Evolutionary conservation across 2,113 vertebrate species (phyloP).

Genomic region (Scomber colias): DNA sequence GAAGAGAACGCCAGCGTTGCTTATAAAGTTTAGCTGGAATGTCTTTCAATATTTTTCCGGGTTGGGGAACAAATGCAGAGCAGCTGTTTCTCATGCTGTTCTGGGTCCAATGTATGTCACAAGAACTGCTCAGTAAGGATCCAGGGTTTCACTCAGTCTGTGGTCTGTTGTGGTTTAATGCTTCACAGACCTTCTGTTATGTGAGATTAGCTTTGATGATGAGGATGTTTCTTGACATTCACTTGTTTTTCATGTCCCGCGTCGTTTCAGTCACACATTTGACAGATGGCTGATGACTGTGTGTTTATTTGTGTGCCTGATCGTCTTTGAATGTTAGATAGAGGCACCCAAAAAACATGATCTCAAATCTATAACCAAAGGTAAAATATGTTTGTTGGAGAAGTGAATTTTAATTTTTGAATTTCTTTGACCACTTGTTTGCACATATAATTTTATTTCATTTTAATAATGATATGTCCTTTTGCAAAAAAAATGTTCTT

Average conservation of each 20-base stretch:
- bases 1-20: slow-evolving; percentile 37
- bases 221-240: slow-evolving; percentile 9
- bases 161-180: slow-evolving; percentile 18
- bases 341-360: not conserved
- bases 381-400: no score
- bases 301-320: not conserved
- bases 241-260: slow-evolving; percentile 17
- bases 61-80: slow-evolving; percentile 58
- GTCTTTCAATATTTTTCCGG: slow-evolving; percentile 64
- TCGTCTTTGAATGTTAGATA: not conserved
- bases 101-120: slow-evolving; percentile 51
- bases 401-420: no score
- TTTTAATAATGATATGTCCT: no score
- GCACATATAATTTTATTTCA: no score
- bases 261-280: slow-evolving; percentile 28
- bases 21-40: slow-evolving; percentile 50
- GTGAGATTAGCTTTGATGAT: slow-evolving; percentile 33
- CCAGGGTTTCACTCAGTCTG: slow-evolving; percentile 19
- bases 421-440: no score
- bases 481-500: not conserved
- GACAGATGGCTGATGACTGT: not conserved
- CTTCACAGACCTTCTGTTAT: slow-evolving; percentile 19
- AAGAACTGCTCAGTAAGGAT: not conserved
- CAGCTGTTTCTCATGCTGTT: slow-evolving; percentile 76
- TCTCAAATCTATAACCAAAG: no score